Evolutionary conservation across 2,113 vertebrate species (phyloP).

Genomic region (Sturnus vulgaris): DNA sequence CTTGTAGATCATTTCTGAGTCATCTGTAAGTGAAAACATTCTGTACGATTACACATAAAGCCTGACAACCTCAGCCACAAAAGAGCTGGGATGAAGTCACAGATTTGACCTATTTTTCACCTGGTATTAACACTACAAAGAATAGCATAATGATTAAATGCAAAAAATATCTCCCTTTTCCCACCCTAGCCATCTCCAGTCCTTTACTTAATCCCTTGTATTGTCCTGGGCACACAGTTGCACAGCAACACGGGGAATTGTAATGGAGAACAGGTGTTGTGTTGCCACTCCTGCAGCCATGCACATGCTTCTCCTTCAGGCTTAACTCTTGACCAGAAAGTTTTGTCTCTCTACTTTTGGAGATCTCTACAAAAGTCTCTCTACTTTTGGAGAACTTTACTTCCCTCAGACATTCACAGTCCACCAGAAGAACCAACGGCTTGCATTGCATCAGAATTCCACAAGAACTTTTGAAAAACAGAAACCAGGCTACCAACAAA

Average conservation of each 20-base stretch:
- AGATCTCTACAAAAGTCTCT: no score
- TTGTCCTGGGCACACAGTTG: not conserved
- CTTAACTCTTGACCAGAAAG: not conserved
- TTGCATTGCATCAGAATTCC: not conserved
- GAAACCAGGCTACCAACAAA: not conserved
- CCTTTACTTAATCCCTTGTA: not conserved
- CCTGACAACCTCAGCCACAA: not conserved
- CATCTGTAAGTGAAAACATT: not conserved
- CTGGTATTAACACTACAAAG: not conserved
- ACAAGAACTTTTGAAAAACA: not conserved
- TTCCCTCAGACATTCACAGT: not conserved
- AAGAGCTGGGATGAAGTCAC: not conserved
- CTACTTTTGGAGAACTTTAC: not conserved
- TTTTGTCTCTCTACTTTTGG: not conserved
- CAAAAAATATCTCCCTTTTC: not conserved
- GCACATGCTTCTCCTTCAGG: not conserved
- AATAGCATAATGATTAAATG: not conserved
- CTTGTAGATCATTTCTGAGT: rapidly evolving
- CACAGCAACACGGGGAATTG: rapidly evolving
- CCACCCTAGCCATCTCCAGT: not conserved
- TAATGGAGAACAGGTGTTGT: not conserved
- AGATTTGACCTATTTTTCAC: not conserved
- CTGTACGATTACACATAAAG: not conserved
- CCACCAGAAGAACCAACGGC: not conserved
- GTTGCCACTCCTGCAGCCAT: not conserved